These are phyloP conservation scores for Phacellophora camtschatica DNA, from an alignment of 30 jellyfish, hydroid and myxozoan genomes.

Conservation along the genomic window DNA sequence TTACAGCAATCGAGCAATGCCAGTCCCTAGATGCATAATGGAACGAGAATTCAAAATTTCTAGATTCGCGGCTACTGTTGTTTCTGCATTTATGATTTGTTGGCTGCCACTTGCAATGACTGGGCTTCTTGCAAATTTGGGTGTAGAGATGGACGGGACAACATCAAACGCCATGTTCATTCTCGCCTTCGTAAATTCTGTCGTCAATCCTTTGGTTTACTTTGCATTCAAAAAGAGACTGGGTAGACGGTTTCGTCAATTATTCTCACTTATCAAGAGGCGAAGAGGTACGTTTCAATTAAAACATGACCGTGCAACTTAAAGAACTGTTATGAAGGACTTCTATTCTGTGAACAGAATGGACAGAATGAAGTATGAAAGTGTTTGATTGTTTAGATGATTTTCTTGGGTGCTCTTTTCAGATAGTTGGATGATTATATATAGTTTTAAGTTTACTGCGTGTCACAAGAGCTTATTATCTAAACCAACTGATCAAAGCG, in stretches of 20 bases:
- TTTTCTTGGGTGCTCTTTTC: too few relatives aligned
- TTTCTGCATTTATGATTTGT: conserved; percentile 39
- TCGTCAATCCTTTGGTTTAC: conserved; percentile 53
- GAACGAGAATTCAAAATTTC: conserved; percentile 53
- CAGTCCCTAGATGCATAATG: neutral
- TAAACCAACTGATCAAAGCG: too few relatives aligned
- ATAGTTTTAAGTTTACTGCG: too few relatives aligned
- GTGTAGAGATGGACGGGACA: neutral
- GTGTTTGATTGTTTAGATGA: too few relatives aligned
- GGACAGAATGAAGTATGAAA: too few relatives aligned
- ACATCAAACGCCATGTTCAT: conserved; percentile 17
- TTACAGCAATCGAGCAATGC: neutral
- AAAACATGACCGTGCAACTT: too few relatives aligned
- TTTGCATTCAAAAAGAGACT: conserved; percentile 27
- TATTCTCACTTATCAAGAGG: neutral
- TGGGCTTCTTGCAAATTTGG: neutral
- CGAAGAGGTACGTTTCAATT: neutral
- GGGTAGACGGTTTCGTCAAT: neutral
- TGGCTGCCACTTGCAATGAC: conserved; percentile 65
- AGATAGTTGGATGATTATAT: too few relatives aligned
- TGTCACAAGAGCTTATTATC: too few relatives aligned
- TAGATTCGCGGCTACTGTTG: conserved; percentile 43
- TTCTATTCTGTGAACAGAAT: too few relatives aligned
- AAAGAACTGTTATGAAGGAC: too few relatives aligned
- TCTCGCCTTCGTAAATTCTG: conserved; percentile 58